Base-by-base conservation (phyloP, 2,888 invertebrate species). In the Drosophila putrida region DNA sequence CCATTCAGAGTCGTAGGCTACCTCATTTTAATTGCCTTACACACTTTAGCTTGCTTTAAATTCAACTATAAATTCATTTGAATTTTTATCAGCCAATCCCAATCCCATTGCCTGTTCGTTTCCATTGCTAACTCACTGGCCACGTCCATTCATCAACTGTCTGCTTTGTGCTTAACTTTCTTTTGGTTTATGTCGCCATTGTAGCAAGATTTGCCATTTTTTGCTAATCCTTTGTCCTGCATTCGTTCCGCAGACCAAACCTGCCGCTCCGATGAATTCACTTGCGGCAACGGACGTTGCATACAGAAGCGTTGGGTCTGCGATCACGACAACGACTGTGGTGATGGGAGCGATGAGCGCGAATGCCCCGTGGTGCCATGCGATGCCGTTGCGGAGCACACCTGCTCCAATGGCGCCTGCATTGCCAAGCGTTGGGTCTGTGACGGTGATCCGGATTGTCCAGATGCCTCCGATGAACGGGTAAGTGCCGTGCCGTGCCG, bases 241-340 rank as follows among this genome's bases (percentile, higher is more conserved):
- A 11, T 41, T 68, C 38, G 47, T 55, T 70, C 46, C 38, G 41
- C 36, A 97, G 97, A 97, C 94, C 96, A 97, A 91, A 98, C 98
- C n/a, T 98, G 98, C 92, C 95, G 97, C 80, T 95, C 96, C 64
- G 97, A 97, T 92, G 97, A 98, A 93, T 98, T 97, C 91, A 97
- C 97, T n/a, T 98, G 98, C 93, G 95, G 94, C 59, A 97, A 97
- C 91, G 97, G 97, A 61, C 96, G 96, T 90, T 98, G 98, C 92
- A 97, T 98, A 88, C 97, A 97, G 91, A 95, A 95, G 81, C 94
- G 95, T 51, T 98, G 97, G 97, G 95, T 96, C 28, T 98, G 98
- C 91, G 98, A 98, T 91, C 94, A 95, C 28, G 97, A 97, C 90
- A 95, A 97, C 85, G 97, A 98, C 91, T 98, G 98, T 88, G 96